These are phyloP conservation scores for Orthosia cruda DNA, from an alignment of 2,888 invertebrate genomes.

Conservation along the genomic window DNA sequence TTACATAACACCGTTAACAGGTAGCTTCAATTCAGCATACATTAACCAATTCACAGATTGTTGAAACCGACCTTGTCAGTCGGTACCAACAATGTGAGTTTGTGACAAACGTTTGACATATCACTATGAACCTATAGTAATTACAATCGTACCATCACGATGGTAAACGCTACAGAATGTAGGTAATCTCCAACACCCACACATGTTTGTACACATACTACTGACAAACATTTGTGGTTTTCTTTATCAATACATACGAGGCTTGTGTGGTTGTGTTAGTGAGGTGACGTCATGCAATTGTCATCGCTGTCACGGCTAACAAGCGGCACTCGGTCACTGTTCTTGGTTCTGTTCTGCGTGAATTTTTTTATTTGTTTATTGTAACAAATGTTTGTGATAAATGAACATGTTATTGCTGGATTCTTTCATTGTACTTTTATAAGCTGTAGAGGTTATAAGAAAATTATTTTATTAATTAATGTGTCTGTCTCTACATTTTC, in stretches of 20 bases:
- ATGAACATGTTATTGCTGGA: constrained; percentile 33
- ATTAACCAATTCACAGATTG: constrained; percentile 49
- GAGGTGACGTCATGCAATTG: constrained; percentile 90
- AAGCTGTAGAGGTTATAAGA: constrained; percentile 12
- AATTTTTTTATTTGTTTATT: constrained; percentile 69
- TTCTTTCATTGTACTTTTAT: constrained; percentile 28
- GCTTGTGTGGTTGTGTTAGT: constrained; percentile 71
- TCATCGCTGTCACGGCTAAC: constrained; percentile 90
- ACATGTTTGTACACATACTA: constrained; percentile 75
- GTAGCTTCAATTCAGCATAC: constrained; percentile 27
- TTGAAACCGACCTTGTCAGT: constrained; percentile 56
- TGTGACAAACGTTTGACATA: constrained; percentile 63
- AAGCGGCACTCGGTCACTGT: constrained; percentile 83
- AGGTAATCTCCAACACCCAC: constrained; percentile 79
- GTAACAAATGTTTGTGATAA: constrained; percentile 55
- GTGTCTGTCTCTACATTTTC: background rate
- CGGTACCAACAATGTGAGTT: constrained; percentile 38
- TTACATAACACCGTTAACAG: constrained; percentile 25
- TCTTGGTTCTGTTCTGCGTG: constrained; percentile 70
- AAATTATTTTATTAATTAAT: constrained; percentile 18
- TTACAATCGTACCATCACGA: constrained; percentile 73
- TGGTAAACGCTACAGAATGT: constrained; percentile 75
- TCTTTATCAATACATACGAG: constrained; percentile 77
- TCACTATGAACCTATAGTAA: constrained; percentile 64
- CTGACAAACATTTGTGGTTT: constrained; percentile 78